phyloP scores from a whole-genome alignment of 2,113 vertebrate genomes.

The Mungos mungo region DNA sequence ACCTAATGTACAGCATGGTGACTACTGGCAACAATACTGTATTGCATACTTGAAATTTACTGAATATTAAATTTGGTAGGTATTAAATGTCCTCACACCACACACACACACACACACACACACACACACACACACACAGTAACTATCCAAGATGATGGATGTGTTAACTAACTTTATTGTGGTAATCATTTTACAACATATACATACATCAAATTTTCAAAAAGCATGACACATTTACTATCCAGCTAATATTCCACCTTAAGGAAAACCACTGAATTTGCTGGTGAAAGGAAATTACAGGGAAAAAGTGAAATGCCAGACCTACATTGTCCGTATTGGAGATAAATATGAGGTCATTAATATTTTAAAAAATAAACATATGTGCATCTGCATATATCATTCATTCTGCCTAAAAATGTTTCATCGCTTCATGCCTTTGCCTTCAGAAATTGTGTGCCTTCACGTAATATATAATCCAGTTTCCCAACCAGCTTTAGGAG shows the following conservation, averaged over 20 bases:
- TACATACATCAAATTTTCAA: neutral
- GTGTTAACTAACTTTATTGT: neutral
- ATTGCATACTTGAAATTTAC: neutral
- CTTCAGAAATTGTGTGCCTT: constrained; percentile 79
- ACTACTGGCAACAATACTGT: neutral
- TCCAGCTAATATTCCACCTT: neutral
- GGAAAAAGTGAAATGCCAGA: neutral
- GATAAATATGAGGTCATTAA: neutral
- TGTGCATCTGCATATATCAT: constrained; percentile 65
- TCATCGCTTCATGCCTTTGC: constrained; percentile 75
- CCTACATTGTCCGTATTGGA: neutral
- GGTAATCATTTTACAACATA: neutral
- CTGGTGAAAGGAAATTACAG: neutral
- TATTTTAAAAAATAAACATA: constrained; percentile 64
- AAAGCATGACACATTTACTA: neutral
- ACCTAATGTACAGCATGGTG: neutral
- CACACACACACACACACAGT: neutral
- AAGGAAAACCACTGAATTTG: neutral
- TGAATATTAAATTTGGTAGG: neutral
- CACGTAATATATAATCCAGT: constrained; percentile 80
- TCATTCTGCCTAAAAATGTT: constrained; percentile 59
- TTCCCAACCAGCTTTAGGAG: constrained; percentile 84
- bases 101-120: neutral
- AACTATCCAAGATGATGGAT: neutral
- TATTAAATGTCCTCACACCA: neutral